Conservation (phyloP, 2,113 vertebrate genomes). For the Bolborhynchus lineola region DNA sequence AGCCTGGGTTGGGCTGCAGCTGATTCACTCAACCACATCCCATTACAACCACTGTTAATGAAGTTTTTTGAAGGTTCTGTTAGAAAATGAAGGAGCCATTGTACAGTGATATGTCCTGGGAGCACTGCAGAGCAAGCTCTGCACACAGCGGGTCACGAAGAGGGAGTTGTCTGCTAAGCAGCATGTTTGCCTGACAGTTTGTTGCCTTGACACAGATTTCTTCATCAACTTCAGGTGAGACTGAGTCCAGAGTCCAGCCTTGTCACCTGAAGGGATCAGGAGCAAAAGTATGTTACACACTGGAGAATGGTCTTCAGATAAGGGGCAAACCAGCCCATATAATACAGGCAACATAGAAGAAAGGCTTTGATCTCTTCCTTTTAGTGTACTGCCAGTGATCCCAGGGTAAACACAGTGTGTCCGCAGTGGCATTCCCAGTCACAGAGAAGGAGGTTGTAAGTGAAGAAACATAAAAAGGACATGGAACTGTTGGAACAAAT, state of each 20-base stretch:
- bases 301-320: background rate
- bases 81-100: background rate
- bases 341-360: background rate
- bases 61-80: background rate
- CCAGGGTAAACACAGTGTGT: background rate
- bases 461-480: background rate
- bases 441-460: background rate
- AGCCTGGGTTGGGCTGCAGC: background rate
- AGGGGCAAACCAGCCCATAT: background rate
- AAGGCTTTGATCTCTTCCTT: background rate
- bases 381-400: background rate
- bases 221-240: background rate
- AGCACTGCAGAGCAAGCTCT: background rate
- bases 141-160: accelerated
- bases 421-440: background rate
- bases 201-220: background rate
- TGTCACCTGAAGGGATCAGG: background rate
- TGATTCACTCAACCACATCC: background rate
- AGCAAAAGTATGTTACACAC: background rate
- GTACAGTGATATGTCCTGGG: background rate
- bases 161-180: background rate
- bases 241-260: background rate
- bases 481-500: too few species aligned
- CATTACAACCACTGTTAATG: accelerated
- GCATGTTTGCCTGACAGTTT: background rate